A percentile compares a stretch with the other conserved stretches of the same genome.
Conservation (phyloP, 2,888 invertebrate species). For the Hipparchia sbordonii region DNA sequence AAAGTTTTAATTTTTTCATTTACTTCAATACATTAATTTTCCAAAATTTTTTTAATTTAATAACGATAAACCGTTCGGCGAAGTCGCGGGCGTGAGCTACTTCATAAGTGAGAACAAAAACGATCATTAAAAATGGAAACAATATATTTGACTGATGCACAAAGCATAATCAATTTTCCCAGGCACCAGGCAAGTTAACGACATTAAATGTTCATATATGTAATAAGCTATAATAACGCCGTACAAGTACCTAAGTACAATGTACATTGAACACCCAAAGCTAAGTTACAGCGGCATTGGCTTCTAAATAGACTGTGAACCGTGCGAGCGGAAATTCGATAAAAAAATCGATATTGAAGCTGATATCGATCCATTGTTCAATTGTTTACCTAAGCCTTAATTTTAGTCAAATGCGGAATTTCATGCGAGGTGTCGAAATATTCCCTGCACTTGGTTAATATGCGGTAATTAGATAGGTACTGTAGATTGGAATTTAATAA, state of each 20-base stretch:
- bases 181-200: constrained; percentile 17
- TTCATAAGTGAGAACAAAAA: no score
- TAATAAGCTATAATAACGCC: constrained; percentile 3
- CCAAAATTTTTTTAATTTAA: no score
- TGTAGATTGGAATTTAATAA: constrained; percentile 22
- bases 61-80: no score
- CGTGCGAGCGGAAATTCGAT: constrained; percentile 46
- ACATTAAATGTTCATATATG: constrained; percentile 9
- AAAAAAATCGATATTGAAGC: constrained; percentile 56
- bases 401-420: constrained; percentile 19
- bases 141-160: constrained; percentile 4
- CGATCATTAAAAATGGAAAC: background rate
- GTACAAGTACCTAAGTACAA: background rate
- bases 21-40: no score
- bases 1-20: no score
- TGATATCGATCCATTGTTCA: constrained; percentile 60
- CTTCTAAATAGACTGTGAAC: constrained; percentile 56
- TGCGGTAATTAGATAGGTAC: constrained; percentile 29
- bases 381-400: constrained; percentile 46
- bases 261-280: background rate
- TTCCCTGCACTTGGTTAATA: constrained; percentile 20
- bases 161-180: constrained; percentile 15
- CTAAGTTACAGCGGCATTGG: constrained; percentile 50
- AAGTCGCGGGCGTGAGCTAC: no score
- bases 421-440: constrained; percentile 29